phyloP scores from a whole-genome alignment of 2,888 invertebrate species.

The Oscheius sp. region DNA sequence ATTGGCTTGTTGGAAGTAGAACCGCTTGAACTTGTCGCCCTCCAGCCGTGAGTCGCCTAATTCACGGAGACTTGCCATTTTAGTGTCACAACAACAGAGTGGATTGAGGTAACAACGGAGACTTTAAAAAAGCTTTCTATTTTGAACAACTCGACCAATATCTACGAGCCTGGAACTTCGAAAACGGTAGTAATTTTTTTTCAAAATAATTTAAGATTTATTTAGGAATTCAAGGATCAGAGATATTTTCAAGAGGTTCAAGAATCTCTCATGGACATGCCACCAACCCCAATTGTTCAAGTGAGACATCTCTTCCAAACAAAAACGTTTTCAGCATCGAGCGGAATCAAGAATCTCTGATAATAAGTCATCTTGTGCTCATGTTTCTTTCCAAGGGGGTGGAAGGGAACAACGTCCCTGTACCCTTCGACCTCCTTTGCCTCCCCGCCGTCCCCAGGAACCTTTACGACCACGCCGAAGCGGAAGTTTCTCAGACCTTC shows the following conservation, averaged over 20 bases:
- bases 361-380: not conserved
- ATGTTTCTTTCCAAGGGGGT: slow-evolving; percentile 3
- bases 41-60: not conserved
- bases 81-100: not conserved
- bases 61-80: not conserved
- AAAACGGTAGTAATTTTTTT: not conserved
- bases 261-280: not conserved
- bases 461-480: not conserved
- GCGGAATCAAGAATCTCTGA: not conserved
- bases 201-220: no score
- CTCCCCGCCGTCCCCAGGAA: not conserved
- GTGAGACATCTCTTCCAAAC: not conserved
- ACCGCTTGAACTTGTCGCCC: slow-evolving; percentile 35
- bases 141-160: not conserved
- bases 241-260: not conserved
- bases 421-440: slow-evolving; percentile 7
- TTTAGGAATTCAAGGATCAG: not conserved
- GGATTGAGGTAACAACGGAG: slow-evolving; percentile 19
- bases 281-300: not conserved
- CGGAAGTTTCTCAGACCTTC: slow-evolving; percentile 18
- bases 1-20: slow-evolving; percentile 41
- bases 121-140: not conserved
- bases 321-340: not conserved
- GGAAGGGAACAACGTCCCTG: slow-evolving; percentile 4
- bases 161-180: slow-evolving; percentile 5